Percentiles rank a stretch among this genome's conserved stretches.
phyloP scores from a whole-genome alignment of 2,797 vertebrate species.

The Mormyrops attenuatus region DNA sequence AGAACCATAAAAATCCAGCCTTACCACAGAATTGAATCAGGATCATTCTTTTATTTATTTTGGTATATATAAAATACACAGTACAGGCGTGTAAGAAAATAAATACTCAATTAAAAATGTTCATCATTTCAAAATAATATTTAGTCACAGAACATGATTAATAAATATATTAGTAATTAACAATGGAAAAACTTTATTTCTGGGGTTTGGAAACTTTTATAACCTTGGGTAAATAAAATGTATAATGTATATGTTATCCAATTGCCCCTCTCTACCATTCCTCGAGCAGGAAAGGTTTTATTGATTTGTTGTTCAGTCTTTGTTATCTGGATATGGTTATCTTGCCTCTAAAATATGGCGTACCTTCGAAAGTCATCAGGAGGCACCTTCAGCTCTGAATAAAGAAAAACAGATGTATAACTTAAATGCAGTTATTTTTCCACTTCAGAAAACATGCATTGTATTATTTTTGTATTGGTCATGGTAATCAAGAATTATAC shows the following conservation, averaged over 20 bases:
- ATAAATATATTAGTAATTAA: not conserved
- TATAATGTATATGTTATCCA: not conserved
- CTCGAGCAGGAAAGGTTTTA: not conserved
- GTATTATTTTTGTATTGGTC: not conserved
- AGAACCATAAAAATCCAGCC: not conserved
- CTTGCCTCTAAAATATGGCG: not conserved
- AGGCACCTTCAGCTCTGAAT: slow-evolving; percentile 3
- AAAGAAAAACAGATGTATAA: not conserved
- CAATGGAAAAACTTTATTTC: not conserved
- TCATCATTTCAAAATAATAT: not conserved
- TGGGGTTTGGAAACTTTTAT: not conserved
- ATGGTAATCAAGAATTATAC: not conserved
- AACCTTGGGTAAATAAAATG: not conserved
- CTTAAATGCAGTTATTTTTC: not conserved
- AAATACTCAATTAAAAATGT: not conserved
- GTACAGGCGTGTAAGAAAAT: not conserved
- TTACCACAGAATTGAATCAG: not conserved
- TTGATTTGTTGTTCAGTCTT: not conserved
- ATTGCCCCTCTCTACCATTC: not conserved
- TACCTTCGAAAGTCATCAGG: not conserved
- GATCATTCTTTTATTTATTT: not conserved
- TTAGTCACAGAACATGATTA: not conserved
- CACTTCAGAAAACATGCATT: not conserved
- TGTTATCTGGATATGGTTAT: not conserved
- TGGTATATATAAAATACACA: not conserved